Conservation (phyloP, 2,797 vertebrate genomes). For the Aldrovandia affinis region DNA sequence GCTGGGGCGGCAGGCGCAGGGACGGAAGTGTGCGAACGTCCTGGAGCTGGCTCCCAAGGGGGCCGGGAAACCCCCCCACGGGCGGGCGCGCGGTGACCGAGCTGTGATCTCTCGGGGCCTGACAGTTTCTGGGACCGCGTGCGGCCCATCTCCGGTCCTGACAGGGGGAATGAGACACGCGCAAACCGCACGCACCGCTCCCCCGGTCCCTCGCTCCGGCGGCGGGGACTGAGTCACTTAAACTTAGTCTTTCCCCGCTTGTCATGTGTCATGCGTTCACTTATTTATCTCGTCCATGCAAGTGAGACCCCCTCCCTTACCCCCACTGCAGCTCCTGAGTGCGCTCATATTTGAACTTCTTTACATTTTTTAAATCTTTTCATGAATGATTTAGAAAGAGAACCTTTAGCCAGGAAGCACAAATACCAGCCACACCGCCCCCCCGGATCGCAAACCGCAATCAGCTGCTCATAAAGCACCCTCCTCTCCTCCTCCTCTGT, state of each 20-base stretch:
- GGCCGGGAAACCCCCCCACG: constrained; percentile 50
- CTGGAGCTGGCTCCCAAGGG: constrained; percentile 67
- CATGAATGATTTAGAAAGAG: no score
- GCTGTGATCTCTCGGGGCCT: constrained; percentile 61
- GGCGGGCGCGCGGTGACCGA: constrained; percentile 50
- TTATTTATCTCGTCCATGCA: no score
- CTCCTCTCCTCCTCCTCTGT: constrained; percentile 29
- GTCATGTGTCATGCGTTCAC: no score
- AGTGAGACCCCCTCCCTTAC: constrained; percentile 41
- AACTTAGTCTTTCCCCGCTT: no score
- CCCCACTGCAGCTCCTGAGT: constrained; percentile 24
- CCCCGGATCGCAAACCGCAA: no score
- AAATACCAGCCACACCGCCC: no score
- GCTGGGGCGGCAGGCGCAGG: no score
- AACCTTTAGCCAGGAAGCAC: no score
- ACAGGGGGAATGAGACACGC: constrained; percentile 68
- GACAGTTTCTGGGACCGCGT: constrained; percentile 76
- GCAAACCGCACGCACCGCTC: constrained; percentile 46
- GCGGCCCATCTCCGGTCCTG: constrained; percentile 61
- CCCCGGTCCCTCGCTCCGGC: constrained; percentile 41
- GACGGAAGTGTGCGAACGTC: constrained; percentile 47
- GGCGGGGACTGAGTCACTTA: not conserved
- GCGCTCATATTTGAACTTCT: no score
- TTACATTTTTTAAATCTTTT: no score
- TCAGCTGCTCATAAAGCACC: no score